Evolutionary conservation across 2,888 invertebrate species (phyloP), one percentile per base, ranked within the genome.

Genomic region (Drosophila imparisetae): DNA sequence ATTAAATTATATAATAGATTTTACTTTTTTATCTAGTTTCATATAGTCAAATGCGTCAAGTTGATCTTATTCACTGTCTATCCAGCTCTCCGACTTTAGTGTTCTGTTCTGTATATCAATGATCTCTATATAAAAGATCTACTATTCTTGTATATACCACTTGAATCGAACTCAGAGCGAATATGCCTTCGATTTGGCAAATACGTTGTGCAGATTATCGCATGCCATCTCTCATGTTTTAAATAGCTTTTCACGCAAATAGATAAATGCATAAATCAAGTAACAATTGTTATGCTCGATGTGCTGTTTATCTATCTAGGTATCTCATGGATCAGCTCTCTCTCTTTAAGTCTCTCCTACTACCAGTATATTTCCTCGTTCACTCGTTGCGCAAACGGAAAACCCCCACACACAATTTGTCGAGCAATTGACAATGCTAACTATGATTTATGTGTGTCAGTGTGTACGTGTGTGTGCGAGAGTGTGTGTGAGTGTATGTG

Each of bases 391-490:
- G 42, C 21, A 57, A 57, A 18, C 42, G 57, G 57, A 57, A 57
- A 57, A 18, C 57, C 57, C 38, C 30, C 58, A 57, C 57, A 38
- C 42, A 55, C 55, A 55, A 7, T 38, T 45, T 52, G 57, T 27
- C 62, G 11, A 57, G 36, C 66, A 72, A 84, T 79, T 86, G 86
- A 80, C 85, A 83, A 78, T 74, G 74, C 30, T 52, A 63, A 54
- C 49, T 57, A 79, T 83, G 86, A 84, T 84, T 84, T 84, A 80
- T 83, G 77, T 36, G 32, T 40, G 13, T 15, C 8, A 29, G 34
- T 24, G 29, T 49, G 48, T 27, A 2, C 0, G 11, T 45, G 24
- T 36, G 21, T 18, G 8, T 49, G 18, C n/a, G 10, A 81, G 74
- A 79, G 71, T 32, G 15, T 8, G 8, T 7, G 4, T 24, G 27